A percentile compares a stretch with the other conserved stretches of the same genome.
Conservation (phyloP, 2,797 vertebrate genomes). For the Atherinosoma microstoma region DNA sequence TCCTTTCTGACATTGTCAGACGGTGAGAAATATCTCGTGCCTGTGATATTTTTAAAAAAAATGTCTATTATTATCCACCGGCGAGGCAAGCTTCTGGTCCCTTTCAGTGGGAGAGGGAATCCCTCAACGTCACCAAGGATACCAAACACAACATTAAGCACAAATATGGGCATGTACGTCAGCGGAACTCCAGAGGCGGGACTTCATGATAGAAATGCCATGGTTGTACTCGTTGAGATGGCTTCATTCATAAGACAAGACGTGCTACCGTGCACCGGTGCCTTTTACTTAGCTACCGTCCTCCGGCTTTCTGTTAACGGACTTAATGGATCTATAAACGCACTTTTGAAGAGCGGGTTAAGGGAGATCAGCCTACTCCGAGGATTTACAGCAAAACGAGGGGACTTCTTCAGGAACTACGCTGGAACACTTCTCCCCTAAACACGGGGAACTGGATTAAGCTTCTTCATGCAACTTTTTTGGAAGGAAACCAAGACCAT, state of each 20-base stretch:
- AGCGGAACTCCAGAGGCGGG: constrained; percentile 93
- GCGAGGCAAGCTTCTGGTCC: constrained; percentile 81
- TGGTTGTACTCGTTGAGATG: constrained; percentile 71
- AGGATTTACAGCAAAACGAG: constrained; percentile 55
- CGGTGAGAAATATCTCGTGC: constrained; percentile 83
- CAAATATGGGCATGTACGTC: constrained; percentile 98
- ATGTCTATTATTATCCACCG: constrained; percentile 86
- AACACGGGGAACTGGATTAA: constrained; percentile 79
- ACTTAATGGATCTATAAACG: constrained; percentile 81
- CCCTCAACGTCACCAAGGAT: constrained; percentile 98
- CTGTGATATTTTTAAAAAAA: constrained; percentile 73
- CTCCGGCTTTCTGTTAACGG: constrained; percentile 49
- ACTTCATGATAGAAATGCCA: constrained; percentile 73
- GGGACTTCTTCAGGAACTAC: constrained; percentile 43
- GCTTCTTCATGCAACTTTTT: constrained; percentile 88
- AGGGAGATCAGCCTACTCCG: constrained; percentile 4
- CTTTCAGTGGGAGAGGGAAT: constrained; percentile 92
- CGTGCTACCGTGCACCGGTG: constrained; percentile 71
- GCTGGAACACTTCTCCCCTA: constrained; percentile 58
- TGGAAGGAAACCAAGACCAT: constrained; percentile 84
- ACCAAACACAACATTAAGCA: constrained; percentile 94
- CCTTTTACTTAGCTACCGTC: constrained; percentile 32
- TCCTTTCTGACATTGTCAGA: constrained; percentile 76
- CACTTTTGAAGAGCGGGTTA: constrained; percentile 37
- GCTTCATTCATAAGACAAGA: constrained; percentile 94